phyloP scores from a whole-genome alignment of 2,797 vertebrate species.

The Apogon talboti region DNA sequence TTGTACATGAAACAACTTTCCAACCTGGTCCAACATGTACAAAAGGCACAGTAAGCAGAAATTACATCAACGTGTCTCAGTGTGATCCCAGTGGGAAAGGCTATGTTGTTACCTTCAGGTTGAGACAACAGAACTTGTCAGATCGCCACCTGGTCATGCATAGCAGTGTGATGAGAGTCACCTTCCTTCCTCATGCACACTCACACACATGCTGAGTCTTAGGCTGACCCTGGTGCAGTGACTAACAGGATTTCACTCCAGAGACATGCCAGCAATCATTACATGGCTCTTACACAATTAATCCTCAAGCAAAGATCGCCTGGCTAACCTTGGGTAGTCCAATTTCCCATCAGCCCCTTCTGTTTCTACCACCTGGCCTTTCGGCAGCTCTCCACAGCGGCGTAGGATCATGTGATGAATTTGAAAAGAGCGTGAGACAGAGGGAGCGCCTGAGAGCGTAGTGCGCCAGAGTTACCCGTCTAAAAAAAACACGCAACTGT shows the following conservation, averaged over 20 bases:
- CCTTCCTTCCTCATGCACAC: slow-evolving; percentile 60
- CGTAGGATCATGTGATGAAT: slow-evolving; percentile 53
- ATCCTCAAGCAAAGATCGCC: slow-evolving; percentile 76
- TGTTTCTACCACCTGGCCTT: slow-evolving; percentile 74
- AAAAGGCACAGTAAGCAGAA: slow-evolving; percentile 20
- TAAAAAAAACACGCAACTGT: slow-evolving; percentile 28
- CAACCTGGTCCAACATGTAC: slow-evolving; percentile 12
- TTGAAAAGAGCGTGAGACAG: slow-evolving; percentile 31
- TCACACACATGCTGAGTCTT: slow-evolving; percentile 48
- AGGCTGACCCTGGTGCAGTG: slow-evolving; percentile 64
- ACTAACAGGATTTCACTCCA: slow-evolving; percentile 82
- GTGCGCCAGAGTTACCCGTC: slow-evolving; percentile 12
- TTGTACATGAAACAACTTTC: slow-evolving; percentile 24
- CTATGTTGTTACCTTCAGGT: slow-evolving; percentile 34
- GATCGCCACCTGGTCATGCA: slow-evolving; percentile 65
- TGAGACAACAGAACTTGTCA: slow-evolving; percentile 57
- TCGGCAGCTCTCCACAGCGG: slow-evolving; percentile 27
- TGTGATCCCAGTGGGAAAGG: slow-evolving; percentile 44
- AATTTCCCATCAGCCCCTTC: slow-evolving; percentile 75
- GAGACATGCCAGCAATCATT: slow-evolving; percentile 82
- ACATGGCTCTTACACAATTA: slow-evolving; percentile 85
- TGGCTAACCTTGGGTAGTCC: slow-evolving; percentile 78
- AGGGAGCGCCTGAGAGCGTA: slow-evolving; percentile 13
- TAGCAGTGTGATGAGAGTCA: slow-evolving; percentile 55
- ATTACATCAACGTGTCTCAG: slow-evolving; percentile 29